Base-by-base conservation (phyloP, 2,888 invertebrate species). In the Stegophylla sp. region DNA sequence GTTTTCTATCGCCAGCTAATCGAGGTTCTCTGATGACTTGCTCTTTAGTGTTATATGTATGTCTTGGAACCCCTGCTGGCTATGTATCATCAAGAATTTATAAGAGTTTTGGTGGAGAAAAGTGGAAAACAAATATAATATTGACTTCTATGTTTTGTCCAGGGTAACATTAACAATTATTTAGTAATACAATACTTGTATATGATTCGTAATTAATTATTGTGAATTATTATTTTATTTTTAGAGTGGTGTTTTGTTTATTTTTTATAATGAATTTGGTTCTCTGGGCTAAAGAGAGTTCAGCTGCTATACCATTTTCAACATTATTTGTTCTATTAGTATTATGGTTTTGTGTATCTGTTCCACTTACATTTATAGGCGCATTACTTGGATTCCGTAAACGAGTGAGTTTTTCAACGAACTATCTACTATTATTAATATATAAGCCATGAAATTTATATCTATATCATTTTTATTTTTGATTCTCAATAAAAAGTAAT, bases 11-110 rank as follows among this genome's bases (percentile, higher is more conserved):
- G 13, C 99, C 99, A 0, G 98, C 98, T 5, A 98, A 99, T 88
- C 92, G 99, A 85, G 99, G 99, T 12, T 97, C 98, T 0, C 88
- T 99, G 82, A 99, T 99, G 98, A 99, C 98, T 0, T 98, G 98
- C 86, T 94, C 97, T 41, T 91, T 99, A 90, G 95, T 98, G 0
- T 90, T 97, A 83, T 99, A 95, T 88, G 98, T 98, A n/a, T 91
- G 97, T 83, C 90, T 99, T 48, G 98, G 98, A 15, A 96, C 97
- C 0, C 96, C 95, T 1, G 97, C 98, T 75, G 99, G 99, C 5
- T 99, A 96, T 87, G 94, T 97, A 59, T 97, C 98, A 82, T 97
- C 99, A 0, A 89, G 98, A 84, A 92, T 99, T 85, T 99, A 99
- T 88, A 99, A 99, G 89, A 97, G 97, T 88, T 98, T 98, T 87